A percentile compares a stretch with the other conserved stretches of the same genome.
Conservation (phyloP, 2,888 invertebrate species). For the Tineola bisselliella region DNA sequence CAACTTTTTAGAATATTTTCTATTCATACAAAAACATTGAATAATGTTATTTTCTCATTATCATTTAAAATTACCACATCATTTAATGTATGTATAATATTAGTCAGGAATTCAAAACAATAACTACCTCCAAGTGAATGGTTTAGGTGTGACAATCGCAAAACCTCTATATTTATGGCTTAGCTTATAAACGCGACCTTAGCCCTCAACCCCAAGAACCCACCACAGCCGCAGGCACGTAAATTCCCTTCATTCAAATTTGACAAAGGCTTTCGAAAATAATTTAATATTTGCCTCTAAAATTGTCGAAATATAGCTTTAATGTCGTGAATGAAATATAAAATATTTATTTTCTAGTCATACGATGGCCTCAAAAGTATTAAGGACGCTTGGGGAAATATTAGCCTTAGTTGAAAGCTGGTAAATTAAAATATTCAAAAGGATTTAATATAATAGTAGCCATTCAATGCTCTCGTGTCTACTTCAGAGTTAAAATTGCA, state of each 20-base stretch:
- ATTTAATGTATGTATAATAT: too few relatives aligned
- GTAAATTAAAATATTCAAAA: conserved; percentile 12
- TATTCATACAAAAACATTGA: too few relatives aligned
- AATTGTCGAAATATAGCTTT: neutral
- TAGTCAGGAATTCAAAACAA: too few relatives aligned
- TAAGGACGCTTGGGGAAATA: neutral
- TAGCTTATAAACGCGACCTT: neutral
- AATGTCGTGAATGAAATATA: neutral
- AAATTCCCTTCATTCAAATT: neutral
- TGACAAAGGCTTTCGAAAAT: neutral
- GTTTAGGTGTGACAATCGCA: neutral
- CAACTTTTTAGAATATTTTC: too few relatives aligned
- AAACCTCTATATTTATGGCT: neutral
- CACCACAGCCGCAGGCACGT: conserved; percentile 2
- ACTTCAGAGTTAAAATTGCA: conserved; percentile 3
- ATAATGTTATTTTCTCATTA: too few relatives aligned
- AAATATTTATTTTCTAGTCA: conserved; percentile 1
- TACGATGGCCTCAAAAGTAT: neutral
- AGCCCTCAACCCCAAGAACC: neutral
- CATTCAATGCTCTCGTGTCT: neutral
- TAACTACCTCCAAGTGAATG: neutral
- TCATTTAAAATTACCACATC: too few relatives aligned
- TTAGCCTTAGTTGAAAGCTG: neutral
- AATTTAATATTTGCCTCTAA: conserved; percentile 1
- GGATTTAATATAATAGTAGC: neutral